Percentiles rank a stretch among this genome's conserved stretches.
phyloP scores from a whole-genome alignment of 2,888 invertebrate species.

The Allophyes oxyacanthae region DNA sequence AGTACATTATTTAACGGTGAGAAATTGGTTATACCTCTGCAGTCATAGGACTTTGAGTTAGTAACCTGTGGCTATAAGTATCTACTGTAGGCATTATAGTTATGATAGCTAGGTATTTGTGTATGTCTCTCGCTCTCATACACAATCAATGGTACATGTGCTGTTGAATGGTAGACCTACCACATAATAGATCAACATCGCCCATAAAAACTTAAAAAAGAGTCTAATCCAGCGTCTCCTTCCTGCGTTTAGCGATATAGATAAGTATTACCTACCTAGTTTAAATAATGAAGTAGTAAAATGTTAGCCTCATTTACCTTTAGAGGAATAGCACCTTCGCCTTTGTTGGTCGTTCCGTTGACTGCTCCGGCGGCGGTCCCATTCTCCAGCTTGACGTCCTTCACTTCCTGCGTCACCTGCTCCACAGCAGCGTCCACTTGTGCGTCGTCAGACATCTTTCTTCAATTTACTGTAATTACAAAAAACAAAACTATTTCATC shows the following conservation, averaged over 20 bases:
- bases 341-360: constrained; percentile 81
- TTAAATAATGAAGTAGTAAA: too few species aligned
- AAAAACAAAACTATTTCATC: neutral
- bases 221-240: too few species aligned
- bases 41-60: neutral
- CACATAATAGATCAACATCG: too few species aligned
- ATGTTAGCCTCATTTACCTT: constrained; percentile 48
- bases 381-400: constrained; percentile 89
- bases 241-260: too few species aligned
- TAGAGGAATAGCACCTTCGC: constrained; percentile 75
- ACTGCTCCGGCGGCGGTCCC: constrained; percentile 78
- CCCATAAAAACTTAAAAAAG: too few species aligned
- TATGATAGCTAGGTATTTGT: too few species aligned
- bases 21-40: neutral
- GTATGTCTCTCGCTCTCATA: too few species aligned
- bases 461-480: constrained; percentile 57
- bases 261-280: too few species aligned
- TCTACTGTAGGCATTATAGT: too few species aligned
- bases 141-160: too few species aligned
- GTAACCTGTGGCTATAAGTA: neutral
- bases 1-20: too few species aligned
- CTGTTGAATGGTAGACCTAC: too few species aligned
- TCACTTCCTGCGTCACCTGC: constrained; percentile 83
- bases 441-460: constrained; percentile 75
- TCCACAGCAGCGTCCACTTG: constrained; percentile 75